These are phyloP conservation scores for Chrysolina haemoptera DNA, from an alignment of 2,888 invertebrate genomes.

Conservation along the genomic window DNA sequence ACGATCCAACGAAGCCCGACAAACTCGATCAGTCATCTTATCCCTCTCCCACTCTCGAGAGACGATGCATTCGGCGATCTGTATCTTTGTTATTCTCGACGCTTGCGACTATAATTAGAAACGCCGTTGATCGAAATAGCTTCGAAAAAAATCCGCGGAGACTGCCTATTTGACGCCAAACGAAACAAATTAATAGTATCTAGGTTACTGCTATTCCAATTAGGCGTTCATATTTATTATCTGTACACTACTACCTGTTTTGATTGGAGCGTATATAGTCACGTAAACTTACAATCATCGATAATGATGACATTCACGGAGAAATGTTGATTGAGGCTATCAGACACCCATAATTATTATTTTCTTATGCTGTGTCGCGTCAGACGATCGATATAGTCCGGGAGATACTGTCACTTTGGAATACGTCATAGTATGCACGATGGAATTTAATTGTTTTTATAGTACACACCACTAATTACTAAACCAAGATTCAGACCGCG, in stretches of 20 bases:
- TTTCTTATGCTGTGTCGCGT: not conserved
- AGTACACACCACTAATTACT: too few relatives aligned
- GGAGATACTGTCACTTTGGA: too few relatives aligned
- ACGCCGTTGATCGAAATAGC: conserved; percentile 47
- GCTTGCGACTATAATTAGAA: conserved; percentile 47
- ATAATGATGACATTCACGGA: conserved; percentile 1
- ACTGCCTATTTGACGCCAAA: conserved; percentile 21
- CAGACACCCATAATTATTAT: not conserved
- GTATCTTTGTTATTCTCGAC: conserved; percentile 36
- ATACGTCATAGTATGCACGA: too few relatives aligned
- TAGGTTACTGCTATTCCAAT: conserved; percentile 14
- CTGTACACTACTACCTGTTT: conserved; percentile 1
- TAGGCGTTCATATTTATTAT: conserved; percentile 8
- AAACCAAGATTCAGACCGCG: too few relatives aligned
- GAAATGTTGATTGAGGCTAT: not conserved
- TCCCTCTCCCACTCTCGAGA: not conserved
- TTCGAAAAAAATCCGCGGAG: conserved; percentile 19
- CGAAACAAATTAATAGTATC: conserved; percentile 12
- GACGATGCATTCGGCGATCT: conserved; percentile 17
- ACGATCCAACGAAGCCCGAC: not conserved
- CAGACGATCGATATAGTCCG: too few relatives aligned
- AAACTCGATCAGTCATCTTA: not conserved
- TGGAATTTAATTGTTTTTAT: too few relatives aligned
- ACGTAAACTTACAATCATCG: not conserved
- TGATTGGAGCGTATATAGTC: not conserved